phyloP scores from a whole-genome alignment of 2,888 invertebrate genomes.

The Mythimna lalbum region DNA sequence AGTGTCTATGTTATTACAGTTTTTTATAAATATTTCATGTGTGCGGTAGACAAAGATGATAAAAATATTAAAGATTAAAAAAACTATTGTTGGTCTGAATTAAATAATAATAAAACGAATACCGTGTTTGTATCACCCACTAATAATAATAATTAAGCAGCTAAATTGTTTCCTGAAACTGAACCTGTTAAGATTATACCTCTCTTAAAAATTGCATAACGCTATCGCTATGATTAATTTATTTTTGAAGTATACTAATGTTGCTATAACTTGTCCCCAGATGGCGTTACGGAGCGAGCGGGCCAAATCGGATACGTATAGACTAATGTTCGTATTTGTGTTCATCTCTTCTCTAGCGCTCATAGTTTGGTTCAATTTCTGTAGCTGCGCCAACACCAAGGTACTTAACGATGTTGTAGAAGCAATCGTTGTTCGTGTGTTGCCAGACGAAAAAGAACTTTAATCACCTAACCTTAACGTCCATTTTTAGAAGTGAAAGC shows the following conservation, averaged over 20 bases:
- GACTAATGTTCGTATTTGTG: conserved; percentile 71
- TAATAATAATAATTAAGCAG: neutral
- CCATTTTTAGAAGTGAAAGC: neutral
- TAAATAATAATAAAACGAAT: too few species aligned
- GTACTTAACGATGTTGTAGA: conserved; percentile 18
- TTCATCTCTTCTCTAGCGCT: conserved; percentile 33
- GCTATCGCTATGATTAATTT: neutral
- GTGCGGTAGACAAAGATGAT: too few species aligned
- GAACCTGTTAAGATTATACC: neutral
- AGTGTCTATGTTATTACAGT: too few species aligned
- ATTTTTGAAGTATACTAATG: conserved; percentile 7
- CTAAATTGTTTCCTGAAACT: neutral
- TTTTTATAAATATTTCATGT: too few species aligned
- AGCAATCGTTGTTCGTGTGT: neutral
- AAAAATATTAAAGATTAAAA: too few species aligned
- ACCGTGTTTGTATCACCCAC: too few species aligned
- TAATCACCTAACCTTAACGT: neutral
- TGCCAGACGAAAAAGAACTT: conserved; percentile 29
- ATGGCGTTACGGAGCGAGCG: conserved; percentile 50
- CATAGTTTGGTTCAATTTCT: conserved; percentile 10
- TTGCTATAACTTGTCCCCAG: conserved; percentile 61
- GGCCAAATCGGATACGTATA: conserved; percentile 56
- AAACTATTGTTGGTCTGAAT: too few species aligned
- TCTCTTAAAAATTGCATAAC: neutral
- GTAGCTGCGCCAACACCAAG: neutral